A percentile compares a stretch with the other conserved stretches of the same genome.
These are phyloP conservation scores for Scylla paramamosain DNA, from an alignment of 1,140 invertebrate species.

Conservation along the genomic window DNA sequence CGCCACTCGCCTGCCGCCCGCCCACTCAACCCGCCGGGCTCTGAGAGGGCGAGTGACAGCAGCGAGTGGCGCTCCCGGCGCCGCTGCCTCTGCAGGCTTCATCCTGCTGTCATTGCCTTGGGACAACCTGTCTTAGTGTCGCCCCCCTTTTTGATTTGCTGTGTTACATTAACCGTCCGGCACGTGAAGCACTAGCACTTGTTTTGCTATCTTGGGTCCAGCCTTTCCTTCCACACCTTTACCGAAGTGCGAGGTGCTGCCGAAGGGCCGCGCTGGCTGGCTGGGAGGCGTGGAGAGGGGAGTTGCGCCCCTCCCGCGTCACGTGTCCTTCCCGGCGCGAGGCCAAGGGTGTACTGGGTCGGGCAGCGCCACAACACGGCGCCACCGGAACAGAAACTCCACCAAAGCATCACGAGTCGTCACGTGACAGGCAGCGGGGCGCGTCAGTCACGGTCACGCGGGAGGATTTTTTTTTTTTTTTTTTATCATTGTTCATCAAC, in stretches of 20 bases:
- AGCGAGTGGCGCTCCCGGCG: not conserved
- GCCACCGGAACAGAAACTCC: too few species aligned
- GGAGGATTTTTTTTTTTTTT: too few species aligned
- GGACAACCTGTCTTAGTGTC: conserved; percentile 50
- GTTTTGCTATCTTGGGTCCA: conserved; percentile 55
- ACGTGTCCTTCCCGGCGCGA: too few species aligned
- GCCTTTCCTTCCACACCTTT: not conserved
- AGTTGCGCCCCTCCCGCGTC: too few species aligned
- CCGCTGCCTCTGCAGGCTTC: not conserved
- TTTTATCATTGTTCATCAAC: too few species aligned
- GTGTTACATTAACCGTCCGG: conserved; percentile 71
- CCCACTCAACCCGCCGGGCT: not conserved
- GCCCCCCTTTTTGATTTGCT: conserved; percentile 61
- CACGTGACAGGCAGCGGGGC: too few species aligned
- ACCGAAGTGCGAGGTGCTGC: not conserved
- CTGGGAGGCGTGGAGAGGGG: not conserved
- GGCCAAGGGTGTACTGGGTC: too few species aligned
- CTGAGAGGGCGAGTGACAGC: not conserved
- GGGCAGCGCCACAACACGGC: too few species aligned
- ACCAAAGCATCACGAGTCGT: too few species aligned
- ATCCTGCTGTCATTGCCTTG: conserved; percentile 51
- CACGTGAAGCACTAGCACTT: conserved; percentile 67
- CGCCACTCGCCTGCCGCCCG: not conserved
- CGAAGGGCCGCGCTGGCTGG: not conserved
- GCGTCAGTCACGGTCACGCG: too few species aligned